These are phyloP conservation scores for Taeniopygia guttata DNA, from an alignment of 2,797 vertebrate species.

Conservation along the genomic window DNA sequence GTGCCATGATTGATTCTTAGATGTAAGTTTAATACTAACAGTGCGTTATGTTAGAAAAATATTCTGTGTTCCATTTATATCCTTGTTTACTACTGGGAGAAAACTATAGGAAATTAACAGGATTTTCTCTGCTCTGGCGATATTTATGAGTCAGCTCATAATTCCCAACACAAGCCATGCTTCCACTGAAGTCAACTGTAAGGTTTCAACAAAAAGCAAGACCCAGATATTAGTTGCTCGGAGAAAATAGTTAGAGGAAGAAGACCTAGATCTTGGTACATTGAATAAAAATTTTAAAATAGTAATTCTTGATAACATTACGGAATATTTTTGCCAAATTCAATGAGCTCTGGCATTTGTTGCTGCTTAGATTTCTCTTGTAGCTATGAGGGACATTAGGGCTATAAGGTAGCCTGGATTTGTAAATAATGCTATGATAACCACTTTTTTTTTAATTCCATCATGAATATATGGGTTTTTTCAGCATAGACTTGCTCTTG, in stretches of 20 bases:
- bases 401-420: neutral
- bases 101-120: neutral
- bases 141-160: neutral
- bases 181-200: neutral
- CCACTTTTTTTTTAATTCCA: neutral
- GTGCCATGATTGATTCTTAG: constrained; percentile 12
- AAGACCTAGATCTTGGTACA: neutral
- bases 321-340: neutral
- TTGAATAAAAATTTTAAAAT: neutral
- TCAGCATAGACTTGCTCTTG: neutral
- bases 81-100: constrained; percentile 2
- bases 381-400: neutral
- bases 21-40: constrained; percentile 36
- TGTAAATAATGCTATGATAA: neutral
- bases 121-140: neutral
- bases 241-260: neutral
- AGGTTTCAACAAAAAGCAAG: neutral
- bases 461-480: neutral
- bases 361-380: neutral
- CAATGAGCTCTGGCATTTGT: neutral
- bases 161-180: neutral
- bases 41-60: neutral
- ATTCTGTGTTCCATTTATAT: constrained; percentile 14
- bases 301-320: neutral
- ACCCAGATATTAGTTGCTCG: neutral